Percentiles rank a stretch among this genome's conserved stretches.
phyloP scores from a whole-genome alignment of 2,797 vertebrate genomes.

The Schizopygopsis pylzovi region DNA sequence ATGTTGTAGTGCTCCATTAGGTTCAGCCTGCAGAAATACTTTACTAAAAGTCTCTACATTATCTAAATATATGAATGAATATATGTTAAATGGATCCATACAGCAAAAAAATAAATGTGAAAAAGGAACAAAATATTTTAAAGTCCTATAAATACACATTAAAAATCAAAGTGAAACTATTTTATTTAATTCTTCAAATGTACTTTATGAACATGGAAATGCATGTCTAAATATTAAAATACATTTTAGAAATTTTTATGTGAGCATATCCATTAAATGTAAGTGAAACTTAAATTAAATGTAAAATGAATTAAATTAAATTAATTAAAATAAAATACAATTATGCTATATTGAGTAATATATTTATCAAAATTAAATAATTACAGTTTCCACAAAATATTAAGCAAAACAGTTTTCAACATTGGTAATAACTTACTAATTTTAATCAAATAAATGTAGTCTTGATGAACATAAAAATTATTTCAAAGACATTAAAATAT shows the following conservation, averaged over 20 bases:
- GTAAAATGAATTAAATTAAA: background rate
- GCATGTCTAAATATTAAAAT: background rate
- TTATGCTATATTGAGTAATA: background rate
- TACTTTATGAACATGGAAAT: background rate
- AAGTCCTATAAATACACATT: background rate
- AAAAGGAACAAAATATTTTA: background rate
- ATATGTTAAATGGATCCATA: background rate
- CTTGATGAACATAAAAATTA: background rate
- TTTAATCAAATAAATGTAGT: background rate
- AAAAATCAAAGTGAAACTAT: background rate
- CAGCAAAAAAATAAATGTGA: background rate
- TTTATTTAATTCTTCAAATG: background rate
- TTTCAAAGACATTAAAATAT: background rate
- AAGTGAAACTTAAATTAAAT: too few species aligned
- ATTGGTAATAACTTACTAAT: background rate
- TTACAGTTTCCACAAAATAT: background rate
- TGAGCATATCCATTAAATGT: background rate
- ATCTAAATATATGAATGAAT: background rate
- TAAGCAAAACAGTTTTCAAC: background rate
- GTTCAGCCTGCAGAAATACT: background rate
- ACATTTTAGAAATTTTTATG: background rate
- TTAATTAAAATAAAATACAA: background rate
- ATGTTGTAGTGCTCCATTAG: conserved; percentile 19
- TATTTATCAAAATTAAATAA: background rate
- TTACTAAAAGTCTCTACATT: background rate